Base-by-base conservation (phyloP, 1,140 invertebrate genomes). In the Drosophila sulfurigaster region DNA sequence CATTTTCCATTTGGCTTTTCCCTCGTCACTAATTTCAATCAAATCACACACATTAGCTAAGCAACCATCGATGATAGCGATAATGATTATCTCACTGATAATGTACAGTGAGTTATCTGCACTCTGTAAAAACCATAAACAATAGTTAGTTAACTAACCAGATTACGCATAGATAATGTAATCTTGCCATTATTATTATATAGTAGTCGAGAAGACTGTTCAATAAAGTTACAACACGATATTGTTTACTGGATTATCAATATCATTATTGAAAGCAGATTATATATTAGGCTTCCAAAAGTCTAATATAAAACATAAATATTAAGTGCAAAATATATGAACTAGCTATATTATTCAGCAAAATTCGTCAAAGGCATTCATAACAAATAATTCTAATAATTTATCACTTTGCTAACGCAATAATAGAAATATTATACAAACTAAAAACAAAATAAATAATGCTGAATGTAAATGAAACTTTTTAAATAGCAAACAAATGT, bases 1-100 rank as follows among this genome's bases (percentile, higher is more conserved):
- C 20, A 20, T 73, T 52, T 48, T 66, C 43, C 46, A 73, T 73
- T 73, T 59, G 54, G 63, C 46, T 67, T 67, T 73, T 67, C 28
- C 63, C 58, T 20, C n/a, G 15, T 52, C 51, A 43, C 30, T 32
- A 20, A 62, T 32, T 52, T 45, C 25, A 59, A 68, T 62, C 56
- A 54, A 68, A 68, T 52, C 69, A 58, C 30, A 46, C 48, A 10
- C 15, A 10, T 49, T 49, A 25, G 11, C 51, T 54, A 13, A 8
- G 13, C 38, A 57, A 13, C 54, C 5, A 10, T n/a, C 38, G 38
- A 13, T 30, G 52, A 43, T 56, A 56, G 8, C 30, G 52, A 56
- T 38, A 57, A 43, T 30, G 51, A 54, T 54, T 54, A 54, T 54
- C 51, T 54, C 32, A 32, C 30, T 32, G 51, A 54, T 54, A 25